Evolutionary conservation across 2,797 vertebrate species (phyloP).

Genomic region (Aldrovandia affinis): DNA sequence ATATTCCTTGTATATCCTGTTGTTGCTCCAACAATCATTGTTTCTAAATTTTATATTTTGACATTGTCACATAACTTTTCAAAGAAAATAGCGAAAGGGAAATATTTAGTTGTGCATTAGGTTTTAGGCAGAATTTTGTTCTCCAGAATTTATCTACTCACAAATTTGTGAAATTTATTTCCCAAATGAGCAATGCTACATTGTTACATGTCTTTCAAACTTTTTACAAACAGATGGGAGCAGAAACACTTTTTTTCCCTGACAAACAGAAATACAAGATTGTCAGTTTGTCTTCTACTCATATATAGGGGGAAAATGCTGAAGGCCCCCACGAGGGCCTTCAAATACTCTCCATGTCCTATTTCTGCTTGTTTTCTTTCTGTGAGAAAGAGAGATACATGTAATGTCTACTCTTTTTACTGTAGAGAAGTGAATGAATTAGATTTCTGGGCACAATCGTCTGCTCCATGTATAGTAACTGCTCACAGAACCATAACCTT

Average conservation of each 20-base stretch:
- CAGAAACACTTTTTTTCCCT: conserved; percentile 68
- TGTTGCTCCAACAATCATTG: not conserved
- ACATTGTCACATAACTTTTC: conserved; percentile 39
- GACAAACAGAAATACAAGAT: conserved; percentile 75
- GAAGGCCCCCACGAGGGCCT: conserved; percentile 45
- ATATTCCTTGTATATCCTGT: not conserved
- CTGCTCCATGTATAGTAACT: too few species aligned
- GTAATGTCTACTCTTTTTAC: conserved; percentile 32
- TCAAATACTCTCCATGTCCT: conserved; percentile 69
- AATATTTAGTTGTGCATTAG: conserved; percentile 58
- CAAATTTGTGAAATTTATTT: conserved; percentile 65
- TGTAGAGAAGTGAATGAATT: too few species aligned
- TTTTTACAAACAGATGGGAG: conserved; percentile 68
- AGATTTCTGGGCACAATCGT: too few species aligned
- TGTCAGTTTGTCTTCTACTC: conserved; percentile 59
- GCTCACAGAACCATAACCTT: too few species aligned
- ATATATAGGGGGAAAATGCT: not conserved
- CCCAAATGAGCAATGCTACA: conserved; percentile 74
- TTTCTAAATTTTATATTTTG: not conserved
- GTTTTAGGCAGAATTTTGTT: conserved; percentile 62
- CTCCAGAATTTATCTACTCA: conserved; percentile 48
- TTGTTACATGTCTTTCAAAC: conserved; percentile 67
- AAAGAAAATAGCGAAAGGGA: conserved; percentile 56
- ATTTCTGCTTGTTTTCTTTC: conserved; percentile 69
- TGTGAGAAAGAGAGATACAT: conserved; percentile 33